A percentile compares a stretch with the other conserved stretches of the same genome.
These are phyloP conservation scores for Sula dactylatra DNA, from an alignment of 2,113 vertebrate genomes.

Conservation along the genomic window DNA sequence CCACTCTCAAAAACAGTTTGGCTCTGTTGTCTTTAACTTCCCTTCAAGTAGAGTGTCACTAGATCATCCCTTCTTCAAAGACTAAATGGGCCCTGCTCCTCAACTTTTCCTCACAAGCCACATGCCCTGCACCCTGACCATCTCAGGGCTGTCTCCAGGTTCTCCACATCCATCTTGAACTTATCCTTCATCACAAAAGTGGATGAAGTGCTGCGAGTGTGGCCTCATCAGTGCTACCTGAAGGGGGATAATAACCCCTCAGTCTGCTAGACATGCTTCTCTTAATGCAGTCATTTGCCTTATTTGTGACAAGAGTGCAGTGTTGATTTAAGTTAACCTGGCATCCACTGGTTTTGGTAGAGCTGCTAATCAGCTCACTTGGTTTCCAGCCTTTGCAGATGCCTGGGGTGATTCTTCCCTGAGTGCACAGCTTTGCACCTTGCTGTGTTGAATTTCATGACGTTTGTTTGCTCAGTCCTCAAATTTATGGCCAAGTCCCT, in stretches of 20 bases:
- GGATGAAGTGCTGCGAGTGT: background rate
- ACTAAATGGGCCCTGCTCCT: background rate
- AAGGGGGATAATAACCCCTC: background rate
- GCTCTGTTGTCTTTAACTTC: accelerated
- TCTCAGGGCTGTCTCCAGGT: background rate
- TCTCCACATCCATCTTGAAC: background rate
- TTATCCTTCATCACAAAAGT: background rate
- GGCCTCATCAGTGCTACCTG: background rate
- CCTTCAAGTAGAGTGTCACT: background rate
- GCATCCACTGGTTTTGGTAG: accelerated
- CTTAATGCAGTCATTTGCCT: background rate
- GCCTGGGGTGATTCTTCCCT: background rate
- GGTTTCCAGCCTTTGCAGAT: background rate
- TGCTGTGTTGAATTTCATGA: background rate
- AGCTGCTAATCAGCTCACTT: background rate
- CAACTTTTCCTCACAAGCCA: background rate
- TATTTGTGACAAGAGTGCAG: background rate
- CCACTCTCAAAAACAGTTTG: background rate
- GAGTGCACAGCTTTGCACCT: background rate
- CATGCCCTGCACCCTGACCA: background rate
- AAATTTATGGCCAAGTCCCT: background rate
- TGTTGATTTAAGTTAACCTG: background rate
- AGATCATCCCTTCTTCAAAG: background rate
- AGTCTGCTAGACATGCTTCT: background rate
- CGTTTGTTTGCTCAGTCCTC: background rate